phyloP scores from a whole-genome alignment of 2,113 vertebrate species.

The Acanthisitta chloris region DNA sequence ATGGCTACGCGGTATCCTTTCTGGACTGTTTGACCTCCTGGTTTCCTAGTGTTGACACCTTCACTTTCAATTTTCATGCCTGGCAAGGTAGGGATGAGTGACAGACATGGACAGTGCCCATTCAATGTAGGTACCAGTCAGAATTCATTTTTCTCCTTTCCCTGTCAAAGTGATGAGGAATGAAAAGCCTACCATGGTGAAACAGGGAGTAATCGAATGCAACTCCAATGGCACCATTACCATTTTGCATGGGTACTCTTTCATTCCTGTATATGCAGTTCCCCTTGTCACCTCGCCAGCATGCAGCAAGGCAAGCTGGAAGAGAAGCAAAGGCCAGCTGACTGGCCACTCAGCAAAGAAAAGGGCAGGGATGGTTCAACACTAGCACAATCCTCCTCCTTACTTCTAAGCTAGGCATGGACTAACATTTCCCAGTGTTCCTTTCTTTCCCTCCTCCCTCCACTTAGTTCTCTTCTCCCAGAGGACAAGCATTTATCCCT shows the following conservation, averaged over 20 bases:
- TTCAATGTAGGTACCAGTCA: not conserved
- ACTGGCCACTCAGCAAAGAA: fast-evolving
- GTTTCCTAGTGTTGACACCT: not conserved
- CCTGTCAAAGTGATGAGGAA: not conserved
- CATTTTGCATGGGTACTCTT: not conserved
- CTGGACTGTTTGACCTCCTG: not conserved
- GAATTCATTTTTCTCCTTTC: not conserved
- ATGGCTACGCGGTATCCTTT: not conserved
- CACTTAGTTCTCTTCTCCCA: not conserved
- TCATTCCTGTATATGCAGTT: not conserved
- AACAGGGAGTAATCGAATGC: fast-evolving
- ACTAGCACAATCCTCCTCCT: not conserved
- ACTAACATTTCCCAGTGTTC: not conserved
- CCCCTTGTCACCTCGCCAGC: not conserved
- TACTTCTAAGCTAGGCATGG: not conserved
- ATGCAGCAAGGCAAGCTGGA: not conserved
- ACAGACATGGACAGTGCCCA: not conserved
- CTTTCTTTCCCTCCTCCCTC: not conserved
- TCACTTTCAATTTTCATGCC: not conserved
- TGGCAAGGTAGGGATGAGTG: not conserved
- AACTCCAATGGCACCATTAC: not conserved
- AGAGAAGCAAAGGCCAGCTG: not conserved
- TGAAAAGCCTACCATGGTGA: not conserved
- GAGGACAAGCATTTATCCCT: not conserved
- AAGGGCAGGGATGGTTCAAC: not conserved